Conservation (phyloP, 2,888 invertebrate species). For the Leucophora obtusa region DNA sequence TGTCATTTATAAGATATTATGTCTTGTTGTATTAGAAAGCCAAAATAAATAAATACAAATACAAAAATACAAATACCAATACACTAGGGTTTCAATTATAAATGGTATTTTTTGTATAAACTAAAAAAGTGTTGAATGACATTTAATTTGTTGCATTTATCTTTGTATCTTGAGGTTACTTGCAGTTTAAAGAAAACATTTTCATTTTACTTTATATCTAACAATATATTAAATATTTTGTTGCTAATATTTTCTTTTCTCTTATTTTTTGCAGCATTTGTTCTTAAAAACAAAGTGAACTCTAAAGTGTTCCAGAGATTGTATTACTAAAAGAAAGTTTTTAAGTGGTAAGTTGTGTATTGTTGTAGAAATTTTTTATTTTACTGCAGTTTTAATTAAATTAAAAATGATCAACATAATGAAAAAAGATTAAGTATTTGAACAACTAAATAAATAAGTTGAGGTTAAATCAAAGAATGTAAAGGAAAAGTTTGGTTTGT, state of each 20-base stretch:
- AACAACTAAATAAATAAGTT: neutral
- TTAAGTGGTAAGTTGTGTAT: constrained; percentile 55
- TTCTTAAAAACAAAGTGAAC: neutral
- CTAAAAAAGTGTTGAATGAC: constrained; percentile 46
- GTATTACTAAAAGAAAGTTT: constrained; percentile 28
- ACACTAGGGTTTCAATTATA: neutral
- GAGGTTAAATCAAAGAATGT: neutral
- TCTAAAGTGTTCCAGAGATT: constrained; percentile 18
- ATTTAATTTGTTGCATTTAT: constrained; percentile 64
- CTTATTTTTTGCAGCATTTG: constrained; percentile 62
- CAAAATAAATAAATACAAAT: too few relatives aligned
- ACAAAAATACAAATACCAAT: too few relatives aligned
- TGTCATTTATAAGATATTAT: too few relatives aligned
- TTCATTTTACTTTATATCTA: constrained; percentile 17
- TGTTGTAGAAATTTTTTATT: neutral
- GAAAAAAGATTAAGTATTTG: constrained; percentile 45
- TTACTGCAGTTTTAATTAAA: constrained; percentile 52
- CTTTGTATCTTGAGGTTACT: constrained; percentile 55
- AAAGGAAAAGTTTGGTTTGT: too few relatives aligned
- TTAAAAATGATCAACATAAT: constrained; percentile 39
- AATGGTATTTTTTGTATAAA: neutral
- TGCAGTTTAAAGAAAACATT: constrained; percentile 11
- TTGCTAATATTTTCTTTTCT: constrained; percentile 31
- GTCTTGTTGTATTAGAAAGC: too few relatives aligned
- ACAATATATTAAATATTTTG: constrained; percentile 35